Conservation (phyloP, 2,888 invertebrate species). For the Caenorhabditis macrosperma region DNA sequence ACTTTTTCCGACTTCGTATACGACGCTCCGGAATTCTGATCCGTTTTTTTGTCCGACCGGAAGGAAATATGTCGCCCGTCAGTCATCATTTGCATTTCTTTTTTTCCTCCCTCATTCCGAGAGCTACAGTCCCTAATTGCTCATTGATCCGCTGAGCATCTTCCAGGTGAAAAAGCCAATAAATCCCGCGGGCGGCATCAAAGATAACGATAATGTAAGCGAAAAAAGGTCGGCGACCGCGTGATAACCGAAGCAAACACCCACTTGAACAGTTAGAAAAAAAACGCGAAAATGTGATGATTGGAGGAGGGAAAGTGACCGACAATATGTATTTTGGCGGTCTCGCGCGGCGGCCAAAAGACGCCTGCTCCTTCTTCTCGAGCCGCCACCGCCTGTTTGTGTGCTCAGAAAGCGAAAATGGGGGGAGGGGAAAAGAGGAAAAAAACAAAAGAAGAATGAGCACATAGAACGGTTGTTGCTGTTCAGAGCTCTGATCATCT, state of each 20-base stretch:
- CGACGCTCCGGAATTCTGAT: too few relatives aligned
- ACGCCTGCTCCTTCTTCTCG: too few relatives aligned
- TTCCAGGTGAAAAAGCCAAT: too few relatives aligned
- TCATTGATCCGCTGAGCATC: background rate
- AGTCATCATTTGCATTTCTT: too few relatives aligned
- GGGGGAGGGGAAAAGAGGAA: background rate
- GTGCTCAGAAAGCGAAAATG: background rate
- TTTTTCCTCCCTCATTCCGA: too few relatives aligned
- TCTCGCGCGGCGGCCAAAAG: background rate
- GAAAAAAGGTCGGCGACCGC: background rate
- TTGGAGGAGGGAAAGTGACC: slow-evolving; percentile 4
- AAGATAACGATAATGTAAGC: too few relatives aligned
- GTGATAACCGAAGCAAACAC: background rate
- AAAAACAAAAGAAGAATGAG: background rate
- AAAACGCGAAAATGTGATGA: slow-evolving; percentile 1
- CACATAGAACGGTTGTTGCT: background rate
- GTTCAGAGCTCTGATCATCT: too few relatives aligned
- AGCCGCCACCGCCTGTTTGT: background rate
- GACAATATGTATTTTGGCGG: slow-evolving; percentile 13
- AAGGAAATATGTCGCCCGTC: too few relatives aligned
- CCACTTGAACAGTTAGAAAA: background rate
- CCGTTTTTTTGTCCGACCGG: too few relatives aligned
- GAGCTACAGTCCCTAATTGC: too few relatives aligned
- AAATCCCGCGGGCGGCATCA: too few relatives aligned
- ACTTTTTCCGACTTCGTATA: too few relatives aligned